A percentile compares a stretch with the other conserved stretches of the same genome.
These are phyloP conservation scores for Sicus ferrugineus DNA, from an alignment of 2,888 invertebrate species.

Conservation along the genomic window DNA sequence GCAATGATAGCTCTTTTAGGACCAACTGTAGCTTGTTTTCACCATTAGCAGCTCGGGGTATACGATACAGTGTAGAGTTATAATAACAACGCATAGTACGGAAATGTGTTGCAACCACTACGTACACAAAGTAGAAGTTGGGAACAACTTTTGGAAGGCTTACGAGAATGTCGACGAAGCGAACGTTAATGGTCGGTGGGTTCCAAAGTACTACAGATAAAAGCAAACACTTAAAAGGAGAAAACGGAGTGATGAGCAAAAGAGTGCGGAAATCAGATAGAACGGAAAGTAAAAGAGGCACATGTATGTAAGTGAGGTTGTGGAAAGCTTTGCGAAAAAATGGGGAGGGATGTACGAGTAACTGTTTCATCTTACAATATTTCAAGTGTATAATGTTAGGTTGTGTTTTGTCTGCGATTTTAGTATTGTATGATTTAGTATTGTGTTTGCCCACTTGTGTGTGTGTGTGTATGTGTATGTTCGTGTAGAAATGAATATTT, in stretches of 20 bases:
- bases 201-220: neutral
- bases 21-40: too few species aligned
- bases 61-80: neutral
- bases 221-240: neutral
- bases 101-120: neutral
- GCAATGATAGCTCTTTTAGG: too few species aligned
- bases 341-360: neutral
- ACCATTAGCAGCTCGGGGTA: too few species aligned
- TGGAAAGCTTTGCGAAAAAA: neutral
- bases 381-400: neutral
- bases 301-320: neutral
- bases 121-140: neutral
- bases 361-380: neutral
- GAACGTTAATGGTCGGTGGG: too few species aligned
- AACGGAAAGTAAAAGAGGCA: too few species aligned
- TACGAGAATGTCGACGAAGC: neutral
- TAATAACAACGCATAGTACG: neutral
- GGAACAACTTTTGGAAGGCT: neutral
- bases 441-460: conserved; percentile 1
- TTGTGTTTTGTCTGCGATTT: conserved; percentile 5
- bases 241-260: too few species aligned
- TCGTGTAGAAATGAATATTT: too few species aligned
- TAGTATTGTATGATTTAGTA: conserved; percentile 5
- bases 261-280: too few species aligned
- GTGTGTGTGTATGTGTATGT: conserved; percentile 16